A percentile compares a stretch with the other conserved stretches of the same genome.
Conservation (phyloP, 2,888 invertebrate species). For the Erpobdella octoculata region DNA sequence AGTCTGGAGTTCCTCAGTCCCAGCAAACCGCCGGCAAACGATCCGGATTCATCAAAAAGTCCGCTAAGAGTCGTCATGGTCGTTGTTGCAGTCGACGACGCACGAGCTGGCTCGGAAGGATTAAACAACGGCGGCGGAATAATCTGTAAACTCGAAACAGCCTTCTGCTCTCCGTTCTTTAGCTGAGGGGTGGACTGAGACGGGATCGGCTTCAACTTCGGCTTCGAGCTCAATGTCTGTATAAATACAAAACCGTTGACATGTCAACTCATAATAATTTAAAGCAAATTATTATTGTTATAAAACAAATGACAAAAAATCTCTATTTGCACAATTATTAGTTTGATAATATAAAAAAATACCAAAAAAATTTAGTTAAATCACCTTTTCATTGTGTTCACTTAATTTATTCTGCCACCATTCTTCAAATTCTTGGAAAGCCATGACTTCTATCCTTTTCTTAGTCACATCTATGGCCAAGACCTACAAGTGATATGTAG, state of each 20-base stretch:
- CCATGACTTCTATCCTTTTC: slow-evolving; percentile 4
- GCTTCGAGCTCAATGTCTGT: neutral
- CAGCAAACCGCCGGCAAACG: neutral
- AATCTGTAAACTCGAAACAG: no score
- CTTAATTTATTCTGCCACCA: slow-evolving; percentile 14
- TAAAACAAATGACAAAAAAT: neutral
- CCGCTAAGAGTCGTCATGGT: slow-evolving; percentile 3
- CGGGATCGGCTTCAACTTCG: neutral
- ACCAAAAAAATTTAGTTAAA: neutral
- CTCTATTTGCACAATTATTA: neutral
- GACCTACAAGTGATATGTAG: neutral
- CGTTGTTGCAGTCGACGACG: neutral
- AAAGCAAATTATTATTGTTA: neutral
- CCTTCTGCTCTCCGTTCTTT: neutral
- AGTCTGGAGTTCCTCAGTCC: slow-evolving; percentile 4
- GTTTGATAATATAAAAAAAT: neutral
- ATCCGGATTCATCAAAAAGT: slow-evolving; percentile 5
- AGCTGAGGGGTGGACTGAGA: neutral
- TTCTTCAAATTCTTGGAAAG: slow-evolving; percentile 1
- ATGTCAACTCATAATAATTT: no score
- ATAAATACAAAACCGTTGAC: no score
- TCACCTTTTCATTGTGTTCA: neutral
- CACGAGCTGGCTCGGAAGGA: neutral
- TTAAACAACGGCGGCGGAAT: no score
- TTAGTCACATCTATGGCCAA: slow-evolving; percentile 6